Base-by-base conservation (phyloP, 2,888 invertebrate genomes). In the Eudasyphora cyanicolor region DNA sequence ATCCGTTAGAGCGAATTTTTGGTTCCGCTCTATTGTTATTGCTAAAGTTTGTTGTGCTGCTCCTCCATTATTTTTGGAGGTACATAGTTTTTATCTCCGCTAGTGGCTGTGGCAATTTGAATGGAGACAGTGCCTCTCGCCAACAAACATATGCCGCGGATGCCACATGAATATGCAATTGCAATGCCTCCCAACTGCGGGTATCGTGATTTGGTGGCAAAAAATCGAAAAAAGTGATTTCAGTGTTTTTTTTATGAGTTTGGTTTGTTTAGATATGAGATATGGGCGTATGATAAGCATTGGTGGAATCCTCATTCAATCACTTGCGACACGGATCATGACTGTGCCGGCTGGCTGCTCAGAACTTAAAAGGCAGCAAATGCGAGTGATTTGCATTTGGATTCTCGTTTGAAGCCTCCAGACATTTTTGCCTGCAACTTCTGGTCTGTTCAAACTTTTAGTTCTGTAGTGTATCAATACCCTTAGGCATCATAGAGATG, bases 21-120 rank as follows among this genome's bases (percentile, higher is more conserved):
- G 29, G 71, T 76, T 71, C 69, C 60, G 77, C 64, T 71, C 42
- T 71, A 77, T 76, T 83, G 76, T 69, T 82, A 76, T 71, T 74
- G 71, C 67, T 54, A 80, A 83, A 76, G 29, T 78, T 77, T 14
- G 67, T 29, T 27, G 8, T 60, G n/a, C 29, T 60, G 4, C 12
- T 60, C 60, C n/a, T 60, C 27, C 27, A 14, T 24, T 54, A 17
- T 67, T 67, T 35, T 64, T 67, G n/a, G 35, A 69, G 57, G 75
- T 70, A n/a, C n/a, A n/a, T n/a, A 21, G 54, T 49, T 79, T 70
- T 75, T 35, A 24, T 67, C 24, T 42, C 12, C 17, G 57, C 12
- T n/a, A n/a, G n/a, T 32, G 49, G 27, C n/a, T 57, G 71, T 60
- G 35, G 54, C 49, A 78, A 71, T 80, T 83, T 76, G 35, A 76